These are phyloP conservation scores for Morphnarchus princeps DNA, from an alignment of 2,113 vertebrate species.

Conservation along the genomic window DNA sequence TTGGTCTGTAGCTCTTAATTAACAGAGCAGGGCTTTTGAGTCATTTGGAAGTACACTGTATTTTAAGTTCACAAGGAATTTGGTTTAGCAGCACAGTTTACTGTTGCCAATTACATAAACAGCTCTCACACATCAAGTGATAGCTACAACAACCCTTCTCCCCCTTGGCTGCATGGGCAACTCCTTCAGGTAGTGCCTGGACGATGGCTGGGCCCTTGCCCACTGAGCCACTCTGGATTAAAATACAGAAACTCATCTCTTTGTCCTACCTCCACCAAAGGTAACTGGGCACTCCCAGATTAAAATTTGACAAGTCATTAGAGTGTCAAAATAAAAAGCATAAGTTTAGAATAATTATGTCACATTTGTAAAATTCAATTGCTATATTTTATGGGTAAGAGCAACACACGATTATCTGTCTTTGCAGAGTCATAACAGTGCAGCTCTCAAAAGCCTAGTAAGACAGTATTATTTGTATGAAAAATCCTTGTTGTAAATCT, in stretches of 20 bases:
- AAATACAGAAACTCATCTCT: not conserved
- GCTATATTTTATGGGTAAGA: not conserved
- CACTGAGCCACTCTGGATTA: not conserved
- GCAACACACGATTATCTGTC: not conserved
- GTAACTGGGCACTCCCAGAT: not conserved
- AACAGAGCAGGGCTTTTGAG: not conserved
- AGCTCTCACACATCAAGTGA: not conserved
- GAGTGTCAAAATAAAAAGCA: not conserved
- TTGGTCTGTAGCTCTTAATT: slow-evolving; percentile 1
- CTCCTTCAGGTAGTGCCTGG: not conserved
- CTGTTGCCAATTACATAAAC: accelerated
- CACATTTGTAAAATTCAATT: not conserved
- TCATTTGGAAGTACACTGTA: not conserved
- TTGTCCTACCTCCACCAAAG: not conserved
- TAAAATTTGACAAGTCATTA: not conserved
- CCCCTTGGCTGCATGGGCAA: not conserved
- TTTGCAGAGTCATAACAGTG: not conserved
- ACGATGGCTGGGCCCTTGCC: not conserved
- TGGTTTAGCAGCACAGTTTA: not conserved
- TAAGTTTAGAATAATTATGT: not conserved
- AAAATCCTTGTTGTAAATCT: not conserved
- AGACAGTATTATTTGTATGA: not conserved
- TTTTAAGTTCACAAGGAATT: not conserved
- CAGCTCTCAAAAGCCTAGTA: not conserved
- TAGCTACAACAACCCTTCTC: not conserved